Percentiles rank a stretch among this genome's conserved stretches.
phyloP scores from a whole-genome alignment of 2,113 vertebrate genomes.

The Eulacestoma nigropectus region DNA sequence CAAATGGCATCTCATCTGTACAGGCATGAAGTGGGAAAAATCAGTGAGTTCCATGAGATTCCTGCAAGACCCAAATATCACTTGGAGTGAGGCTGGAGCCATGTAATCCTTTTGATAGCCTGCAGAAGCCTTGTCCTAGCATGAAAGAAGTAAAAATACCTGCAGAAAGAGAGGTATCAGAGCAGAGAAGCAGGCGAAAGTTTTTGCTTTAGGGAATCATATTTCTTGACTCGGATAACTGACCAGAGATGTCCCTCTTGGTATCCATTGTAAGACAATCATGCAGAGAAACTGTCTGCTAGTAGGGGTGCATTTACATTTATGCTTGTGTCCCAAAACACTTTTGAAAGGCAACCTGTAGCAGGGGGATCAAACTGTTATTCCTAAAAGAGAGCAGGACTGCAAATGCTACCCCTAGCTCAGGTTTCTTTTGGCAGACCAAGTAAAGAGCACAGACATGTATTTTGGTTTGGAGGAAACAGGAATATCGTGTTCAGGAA shows the following conservation, averaged over 20 bases:
- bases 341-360: background rate
- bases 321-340: background rate
- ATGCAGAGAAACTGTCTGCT: background rate
- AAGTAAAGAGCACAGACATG: background rate
- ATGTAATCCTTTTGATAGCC: background rate
- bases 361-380: background rate
- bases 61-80: too few relatives aligned
- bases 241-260: fast-evolving
- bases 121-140: background rate
- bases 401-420: background rate
- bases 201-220: background rate
- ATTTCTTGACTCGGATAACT: background rate
- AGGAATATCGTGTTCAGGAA: background rate
- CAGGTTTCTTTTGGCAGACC: background rate
- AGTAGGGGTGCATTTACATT: background rate
- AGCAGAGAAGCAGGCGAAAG: background rate
- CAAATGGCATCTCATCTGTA: too few relatives aligned
- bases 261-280: background rate
- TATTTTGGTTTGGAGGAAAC: background rate
- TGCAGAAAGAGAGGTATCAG: background rate
- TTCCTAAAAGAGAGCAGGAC: background rate
- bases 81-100: too few relatives aligned
- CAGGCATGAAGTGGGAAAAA: too few relatives aligned
- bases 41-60: too few relatives aligned
- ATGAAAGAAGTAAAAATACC: background rate